A percentile compares a stretch with the other conserved stretches of the same genome.
These are phyloP conservation scores for Ceyx erithaca DNA, from an alignment of 2,797 vertebrate species.

Conservation along the genomic window DNA sequence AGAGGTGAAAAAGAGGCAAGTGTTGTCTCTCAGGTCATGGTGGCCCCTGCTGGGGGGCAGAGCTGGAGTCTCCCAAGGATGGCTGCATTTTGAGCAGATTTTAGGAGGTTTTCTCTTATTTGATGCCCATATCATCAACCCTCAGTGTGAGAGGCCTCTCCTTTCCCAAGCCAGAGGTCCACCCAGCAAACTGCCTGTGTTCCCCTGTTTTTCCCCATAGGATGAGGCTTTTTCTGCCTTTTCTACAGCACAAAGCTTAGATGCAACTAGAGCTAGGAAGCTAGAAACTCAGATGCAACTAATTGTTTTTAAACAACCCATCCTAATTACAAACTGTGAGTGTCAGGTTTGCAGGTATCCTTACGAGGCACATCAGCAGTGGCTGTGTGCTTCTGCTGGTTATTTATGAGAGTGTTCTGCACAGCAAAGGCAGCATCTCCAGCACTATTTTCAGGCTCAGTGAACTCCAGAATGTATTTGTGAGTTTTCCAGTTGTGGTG, in stretches of 20 bases:
- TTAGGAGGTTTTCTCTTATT: background rate
- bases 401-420: conserved; percentile 3
- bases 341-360: background rate
- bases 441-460: conserved; percentile 28
- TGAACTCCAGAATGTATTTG: conserved; percentile 15
- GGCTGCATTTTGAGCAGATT: background rate
- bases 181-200: background rate
- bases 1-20: background rate
- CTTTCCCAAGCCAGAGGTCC: background rate
- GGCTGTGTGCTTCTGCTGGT: background rate
- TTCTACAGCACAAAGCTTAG: background rate
- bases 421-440: background rate
- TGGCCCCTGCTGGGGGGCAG: background rate
- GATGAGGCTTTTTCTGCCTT: background rate
- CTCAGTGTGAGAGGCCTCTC: background rate
- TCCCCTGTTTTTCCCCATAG: background rate
- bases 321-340: background rate
- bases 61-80: background rate
- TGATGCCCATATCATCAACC: background rate
- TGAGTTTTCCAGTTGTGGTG: background rate
- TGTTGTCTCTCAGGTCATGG: background rate
- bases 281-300: background rate
- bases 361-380: background rate
- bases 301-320: background rate
- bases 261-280: background rate